Conservation (phyloP, 2,888 invertebrate genomes). For the Spatulosminthurus flaviceps region DNA sequence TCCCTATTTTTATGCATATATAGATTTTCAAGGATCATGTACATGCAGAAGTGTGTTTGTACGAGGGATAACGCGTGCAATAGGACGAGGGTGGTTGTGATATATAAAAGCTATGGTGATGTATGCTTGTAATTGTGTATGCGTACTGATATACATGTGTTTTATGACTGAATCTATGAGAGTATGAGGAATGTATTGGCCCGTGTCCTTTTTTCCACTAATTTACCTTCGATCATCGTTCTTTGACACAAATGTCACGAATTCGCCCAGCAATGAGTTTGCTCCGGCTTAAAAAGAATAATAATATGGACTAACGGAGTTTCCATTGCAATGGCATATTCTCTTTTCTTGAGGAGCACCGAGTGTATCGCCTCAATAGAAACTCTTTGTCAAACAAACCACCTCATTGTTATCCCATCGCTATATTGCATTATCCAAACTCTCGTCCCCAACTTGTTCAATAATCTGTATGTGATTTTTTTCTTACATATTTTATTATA, state of each 20-base stretch:
- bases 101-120: too few relatives aligned
- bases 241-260: constrained; percentile 52
- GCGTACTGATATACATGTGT: not conserved
- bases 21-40: too few relatives aligned
- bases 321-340: constrained; percentile 36
- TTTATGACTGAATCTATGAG: not conserved
- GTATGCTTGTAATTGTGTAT: not conserved
- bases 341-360: constrained; percentile 37
- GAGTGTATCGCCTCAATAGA: constrained; percentile 43
- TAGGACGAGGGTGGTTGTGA: too few relatives aligned
- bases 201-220: constrained; percentile 41
- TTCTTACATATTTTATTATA: too few relatives aligned
- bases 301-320: constrained; percentile 48
- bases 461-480: constrained; percentile 1
- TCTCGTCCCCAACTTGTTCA: constrained; percentile 38
- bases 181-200: constrained; percentile 35
- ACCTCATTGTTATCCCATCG: constrained; percentile 34
- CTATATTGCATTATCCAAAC: constrained; percentile 40
- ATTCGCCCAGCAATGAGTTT: constrained; percentile 45
- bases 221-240: constrained; percentile 47
- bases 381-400: constrained; percentile 41
- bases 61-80: too few relatives aligned
- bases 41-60: too few relatives aligned
- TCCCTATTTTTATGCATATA: too few relatives aligned
- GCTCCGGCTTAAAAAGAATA: constrained; percentile 31